phyloP scores from a whole-genome alignment of 2,113 vertebrate species.

The Alethe diademata region DNA sequence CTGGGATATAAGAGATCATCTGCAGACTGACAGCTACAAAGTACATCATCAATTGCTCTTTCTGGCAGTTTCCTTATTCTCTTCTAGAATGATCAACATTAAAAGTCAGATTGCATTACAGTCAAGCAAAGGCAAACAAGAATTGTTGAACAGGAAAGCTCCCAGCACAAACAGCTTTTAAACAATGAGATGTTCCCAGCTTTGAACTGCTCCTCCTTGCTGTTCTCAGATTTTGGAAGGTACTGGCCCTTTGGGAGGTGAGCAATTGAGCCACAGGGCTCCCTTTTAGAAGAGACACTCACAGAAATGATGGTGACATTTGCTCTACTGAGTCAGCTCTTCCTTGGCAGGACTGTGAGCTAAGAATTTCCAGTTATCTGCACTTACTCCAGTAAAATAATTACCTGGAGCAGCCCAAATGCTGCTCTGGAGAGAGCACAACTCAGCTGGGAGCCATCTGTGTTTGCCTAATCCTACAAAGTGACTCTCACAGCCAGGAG shows the following conservation, averaged over 20 bases:
- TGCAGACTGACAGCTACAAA: conserved; percentile 14
- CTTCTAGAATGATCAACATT: background rate
- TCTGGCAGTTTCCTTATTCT: conserved; percentile 22
- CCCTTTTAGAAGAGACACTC: background rate
- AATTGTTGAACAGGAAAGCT: conserved; percentile 1
- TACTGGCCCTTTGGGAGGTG: background rate
- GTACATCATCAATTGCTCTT: background rate
- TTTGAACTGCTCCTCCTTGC: background rate
- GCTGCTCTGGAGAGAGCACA: background rate
- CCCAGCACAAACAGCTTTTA: background rate
- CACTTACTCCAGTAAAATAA: background rate
- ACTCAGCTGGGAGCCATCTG: background rate
- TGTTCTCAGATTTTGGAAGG: background rate
- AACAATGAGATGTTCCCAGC: background rate
- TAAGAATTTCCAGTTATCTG: background rate
- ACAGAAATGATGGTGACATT: background rate
- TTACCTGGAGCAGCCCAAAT: background rate
- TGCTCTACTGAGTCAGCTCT: background rate
- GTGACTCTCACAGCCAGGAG: background rate
- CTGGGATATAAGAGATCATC: background rate
- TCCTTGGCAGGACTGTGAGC: background rate
- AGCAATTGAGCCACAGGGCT: background rate
- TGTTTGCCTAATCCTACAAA: background rate
- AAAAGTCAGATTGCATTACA: conserved; percentile 26
- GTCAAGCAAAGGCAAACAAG: background rate